phyloP scores from a whole-genome alignment of 1,140 invertebrate species.

The Brachionus calyciflorus region DNA sequence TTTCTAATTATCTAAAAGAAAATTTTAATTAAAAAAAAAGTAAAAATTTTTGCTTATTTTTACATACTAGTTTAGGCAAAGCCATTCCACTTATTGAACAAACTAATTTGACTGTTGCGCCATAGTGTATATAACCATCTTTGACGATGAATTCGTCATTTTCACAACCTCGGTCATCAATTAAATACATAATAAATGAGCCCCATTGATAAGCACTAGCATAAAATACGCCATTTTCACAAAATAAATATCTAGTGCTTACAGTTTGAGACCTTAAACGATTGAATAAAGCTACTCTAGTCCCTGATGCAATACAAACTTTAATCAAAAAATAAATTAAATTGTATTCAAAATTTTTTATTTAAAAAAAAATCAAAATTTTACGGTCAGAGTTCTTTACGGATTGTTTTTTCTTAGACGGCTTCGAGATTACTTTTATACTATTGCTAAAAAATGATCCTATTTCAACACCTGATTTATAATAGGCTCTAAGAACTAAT shows the following conservation, averaged over 20 bases:
- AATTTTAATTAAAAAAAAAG: neutral
- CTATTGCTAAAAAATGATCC: constrained; percentile 96
- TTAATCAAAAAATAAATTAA: neutral
- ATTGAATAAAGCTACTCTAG: constrained; percentile 97
- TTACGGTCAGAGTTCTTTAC: constrained; percentile 88
- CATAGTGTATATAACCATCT: constrained; percentile 98
- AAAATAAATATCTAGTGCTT: constrained; percentile 94
- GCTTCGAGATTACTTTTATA: constrained; percentile 99
- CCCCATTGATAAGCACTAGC: constrained; percentile 99
- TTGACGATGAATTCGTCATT: constrained; percentile 89
- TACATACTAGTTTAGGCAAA: constrained; percentile 73
- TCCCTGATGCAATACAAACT: constrained; percentile 95
- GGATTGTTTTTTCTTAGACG: constrained; percentile 99
- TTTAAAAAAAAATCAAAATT: neutral
- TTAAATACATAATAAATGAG: constrained; percentile 94
- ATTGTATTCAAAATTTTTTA: neutral
- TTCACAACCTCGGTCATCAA: constrained; percentile 94
- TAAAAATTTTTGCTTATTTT: neutral
- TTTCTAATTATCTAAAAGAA: constrained; percentile 72
- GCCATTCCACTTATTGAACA: constrained; percentile 98
- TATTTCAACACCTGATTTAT: constrained; percentile 87
- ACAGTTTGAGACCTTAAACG: constrained; percentile 91
- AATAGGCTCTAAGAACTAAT: constrained; percentile 98
- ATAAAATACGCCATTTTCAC: constrained; percentile 88
- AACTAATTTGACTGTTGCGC: constrained; percentile 93